A percentile compares a stretch with the other conserved stretches of the same genome.
Conservation (phyloP, 2,797 vertebrate genomes). For the Pempheris klunzingeri region DNA sequence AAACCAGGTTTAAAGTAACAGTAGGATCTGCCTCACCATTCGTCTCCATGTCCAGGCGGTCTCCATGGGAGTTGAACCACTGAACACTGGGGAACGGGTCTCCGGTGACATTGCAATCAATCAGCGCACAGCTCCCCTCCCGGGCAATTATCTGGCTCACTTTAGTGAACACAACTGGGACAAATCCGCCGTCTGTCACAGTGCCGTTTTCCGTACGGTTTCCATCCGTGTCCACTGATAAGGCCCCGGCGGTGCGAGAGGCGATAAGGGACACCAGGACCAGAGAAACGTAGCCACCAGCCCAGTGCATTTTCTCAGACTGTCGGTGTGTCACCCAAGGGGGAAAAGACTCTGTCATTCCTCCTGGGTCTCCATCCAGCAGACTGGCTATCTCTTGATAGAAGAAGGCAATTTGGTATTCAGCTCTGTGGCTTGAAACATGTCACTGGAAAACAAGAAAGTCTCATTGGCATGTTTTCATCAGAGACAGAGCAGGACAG, state of each 20-base stretch:
- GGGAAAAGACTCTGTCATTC: conserved; percentile 68
- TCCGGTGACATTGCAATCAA: conserved; percentile 94
- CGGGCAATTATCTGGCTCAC: conserved; percentile 93
- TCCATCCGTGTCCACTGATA: conserved; percentile 29
- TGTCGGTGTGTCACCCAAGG: conserved; percentile 51
- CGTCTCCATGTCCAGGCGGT: conserved; percentile 85
- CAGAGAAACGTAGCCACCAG: conserved; percentile 51
- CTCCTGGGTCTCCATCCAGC: conserved; percentile 68
- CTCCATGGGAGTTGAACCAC: conserved; percentile 96
- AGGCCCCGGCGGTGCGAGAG: conserved; percentile 74
- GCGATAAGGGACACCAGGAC: conserved; percentile 79
- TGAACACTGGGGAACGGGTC: conserved; percentile 90
- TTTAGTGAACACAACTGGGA: conserved; percentile 85
- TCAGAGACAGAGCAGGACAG: conserved; percentile 2
- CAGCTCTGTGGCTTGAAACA: conserved; percentile 45
- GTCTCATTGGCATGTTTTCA: conserved; percentile 1
- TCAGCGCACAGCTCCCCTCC: conserved; percentile 93
- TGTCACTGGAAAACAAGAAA: conserved; percentile 78
- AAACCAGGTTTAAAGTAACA: conserved; percentile 47
- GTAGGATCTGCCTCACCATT: conserved; percentile 80
- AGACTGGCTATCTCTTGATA: conserved; percentile 77
- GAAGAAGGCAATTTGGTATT: conserved; percentile 58
- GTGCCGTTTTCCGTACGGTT: conserved; percentile 77
- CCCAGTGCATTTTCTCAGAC: conserved; percentile 79
- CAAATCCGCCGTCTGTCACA: conserved; percentile 73